These are phyloP conservation scores for Porites lutea DNA, from an alignment of 64 coral and sea anemone genomes.

Conservation along the genomic window DNA sequence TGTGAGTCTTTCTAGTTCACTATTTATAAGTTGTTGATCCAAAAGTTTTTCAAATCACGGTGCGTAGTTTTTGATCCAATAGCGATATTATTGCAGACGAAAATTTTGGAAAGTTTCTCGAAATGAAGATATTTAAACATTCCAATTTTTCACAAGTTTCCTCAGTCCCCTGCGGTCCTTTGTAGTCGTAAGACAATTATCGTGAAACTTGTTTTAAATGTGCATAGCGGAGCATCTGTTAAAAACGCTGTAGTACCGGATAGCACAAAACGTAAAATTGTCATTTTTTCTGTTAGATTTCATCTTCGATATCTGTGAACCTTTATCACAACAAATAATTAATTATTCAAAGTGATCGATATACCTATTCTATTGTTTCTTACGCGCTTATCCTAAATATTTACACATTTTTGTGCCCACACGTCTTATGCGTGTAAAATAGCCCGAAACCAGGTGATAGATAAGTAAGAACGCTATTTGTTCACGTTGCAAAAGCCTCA, in stretches of 20 bases:
- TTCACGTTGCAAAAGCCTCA: not conserved
- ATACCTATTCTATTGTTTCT: not conserved
- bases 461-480: not conserved
- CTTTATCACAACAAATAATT: not conserved
- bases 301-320: not conserved
- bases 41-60: not conserved
- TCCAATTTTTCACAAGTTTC: no score
- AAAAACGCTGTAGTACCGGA: no score
- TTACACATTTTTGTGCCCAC: not conserved
- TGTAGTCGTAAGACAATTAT: no score
- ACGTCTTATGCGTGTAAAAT: not conserved
- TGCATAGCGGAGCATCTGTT: no score
- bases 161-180: no score
- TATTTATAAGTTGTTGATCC: no score
- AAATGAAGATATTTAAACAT: not conserved
- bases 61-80: not conserved
- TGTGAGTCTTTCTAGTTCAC: not conserved
- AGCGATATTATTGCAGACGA: not conserved
- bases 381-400: slow-evolving; percentile 3
- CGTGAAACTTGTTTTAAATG: no score
- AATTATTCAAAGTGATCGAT: slow-evolving; percentile 4
- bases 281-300: not conserved
- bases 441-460: not conserved
- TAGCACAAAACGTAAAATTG: not conserved
- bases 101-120: not conserved